phyloP scores from a whole-genome alignment of 1,140 invertebrate genomes.

The Anoplophora glabripennis region DNA sequence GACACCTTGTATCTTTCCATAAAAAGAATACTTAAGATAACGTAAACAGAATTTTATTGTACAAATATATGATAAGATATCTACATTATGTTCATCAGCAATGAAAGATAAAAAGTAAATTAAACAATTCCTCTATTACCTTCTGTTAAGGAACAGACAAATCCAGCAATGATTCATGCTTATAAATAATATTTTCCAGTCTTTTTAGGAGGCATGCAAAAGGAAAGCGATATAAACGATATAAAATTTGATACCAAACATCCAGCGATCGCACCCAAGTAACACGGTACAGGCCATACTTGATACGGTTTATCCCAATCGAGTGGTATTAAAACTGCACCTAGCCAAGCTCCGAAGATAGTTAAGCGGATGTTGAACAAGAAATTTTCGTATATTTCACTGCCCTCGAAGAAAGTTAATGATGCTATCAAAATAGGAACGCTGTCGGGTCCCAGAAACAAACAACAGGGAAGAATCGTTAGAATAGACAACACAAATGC shows the following conservation, averaged over 20 bases:
- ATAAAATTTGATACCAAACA: conserved; percentile 48
- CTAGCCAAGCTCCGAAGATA: conserved; percentile 82
- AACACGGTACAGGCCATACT: conserved; percentile 75
- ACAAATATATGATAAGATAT: no score
- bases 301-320: conserved; percentile 94
- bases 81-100: no score
- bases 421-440: conserved; percentile 55
- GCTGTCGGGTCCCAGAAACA: conserved; percentile 59
- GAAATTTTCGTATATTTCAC: conserved; percentile 56
- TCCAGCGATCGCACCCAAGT: conserved; percentile 66
- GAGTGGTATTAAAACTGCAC: conserved; percentile 82
- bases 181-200: no score
- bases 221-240: not conserved
- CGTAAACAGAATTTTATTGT: no score
- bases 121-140: no score
- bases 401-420: conserved; percentile 50
- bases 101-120: no score
- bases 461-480: conserved; percentile 63
- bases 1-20: no score
- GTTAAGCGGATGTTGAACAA: conserved; percentile 59
- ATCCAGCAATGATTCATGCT: no score
- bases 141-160: no score
- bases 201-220: no score
- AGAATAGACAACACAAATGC: conserved; percentile 62
- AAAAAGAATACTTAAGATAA: no score